Base-by-base conservation (phyloP, 2,113 vertebrate species). In the Nothobranchius kuhntae region DNA sequence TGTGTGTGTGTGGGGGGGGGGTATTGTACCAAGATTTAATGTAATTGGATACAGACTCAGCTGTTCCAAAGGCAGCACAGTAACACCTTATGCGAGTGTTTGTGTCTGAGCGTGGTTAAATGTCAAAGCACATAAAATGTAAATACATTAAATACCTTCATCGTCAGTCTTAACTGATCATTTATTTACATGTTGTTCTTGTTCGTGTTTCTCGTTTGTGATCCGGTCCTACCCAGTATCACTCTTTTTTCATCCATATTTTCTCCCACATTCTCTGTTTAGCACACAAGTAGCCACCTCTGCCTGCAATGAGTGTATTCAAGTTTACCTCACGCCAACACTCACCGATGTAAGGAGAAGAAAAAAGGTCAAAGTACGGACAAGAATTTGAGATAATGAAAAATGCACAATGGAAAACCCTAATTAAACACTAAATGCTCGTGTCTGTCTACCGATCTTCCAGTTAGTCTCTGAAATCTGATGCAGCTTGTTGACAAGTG, bases 271-370 rank as follows among this genome's bases (percentile, higher is more conserved):
- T 76, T 80, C 76, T 57, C 68, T 38, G 68, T 76, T 61, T 86
- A 82, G 86, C 81, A 80, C 71, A 67, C 58, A 79, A 89, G 82
- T 91, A 86, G 77, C 86, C 85, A 86, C 89, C 75, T 89, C 82
- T 91, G 84, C 91, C 87, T 90, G 88, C 91, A 89, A 89, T 89
- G 78, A 91, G 81, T 89, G 89, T 87, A 73, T 89, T 92, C 91
- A 92, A 87, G 87, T 86, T 83, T 88, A 72, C 69, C 84, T 82
- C 73, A 65, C 68, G 71, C 76, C 74, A 65, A 54, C 48, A 53
- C 40, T 38, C 36, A 38, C 36, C 36, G 4, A 63, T 35, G 17
- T 53, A 35, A 42, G 52, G 36, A 21, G 53, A 36, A 30, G 66
- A 68, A 48, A 68, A 15, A 15, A 58, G 55, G 53, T 38, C 7